A percentile compares a stretch with the other conserved stretches of the same genome.
Conservation (phyloP, 2,888 invertebrate genomes). For the Phymatocera aterrima region DNA sequence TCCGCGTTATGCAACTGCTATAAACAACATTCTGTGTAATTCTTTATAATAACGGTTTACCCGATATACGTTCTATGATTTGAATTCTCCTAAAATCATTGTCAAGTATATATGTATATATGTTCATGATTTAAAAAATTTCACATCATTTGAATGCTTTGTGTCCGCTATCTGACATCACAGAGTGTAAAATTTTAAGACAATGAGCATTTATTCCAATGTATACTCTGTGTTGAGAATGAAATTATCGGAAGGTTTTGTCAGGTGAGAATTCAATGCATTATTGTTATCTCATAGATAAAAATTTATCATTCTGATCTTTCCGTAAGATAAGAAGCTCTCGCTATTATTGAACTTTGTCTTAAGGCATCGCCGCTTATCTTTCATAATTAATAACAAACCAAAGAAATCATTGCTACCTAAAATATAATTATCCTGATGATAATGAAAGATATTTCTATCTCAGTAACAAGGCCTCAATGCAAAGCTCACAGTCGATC, state of each 20-base stretch:
- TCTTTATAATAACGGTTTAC: neutral
- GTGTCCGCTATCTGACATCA: no score
- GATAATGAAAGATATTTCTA: no score
- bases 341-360: neutral
- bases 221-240: neutral
- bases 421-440: neutral
- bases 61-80: neutral
- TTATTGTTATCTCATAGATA: constrained; percentile 24
- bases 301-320: constrained; percentile 14
- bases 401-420: neutral
- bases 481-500: no score
- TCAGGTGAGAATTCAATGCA: neutral
- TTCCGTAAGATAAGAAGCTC: neutral
- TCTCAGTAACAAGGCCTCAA: no score
- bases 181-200: no score
- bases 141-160: no score
- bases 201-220: neutral
- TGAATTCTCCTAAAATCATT: no score
- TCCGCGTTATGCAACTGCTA: constrained; percentile 16
- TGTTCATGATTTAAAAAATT: no score
- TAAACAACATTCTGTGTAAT: neutral
- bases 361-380: neutral
- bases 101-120: no score
- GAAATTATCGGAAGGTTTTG: neutral
- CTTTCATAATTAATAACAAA: neutral